These are phyloP conservation scores for Helarctos malayanus DNA, from an alignment of 2,797 vertebrate species.

Conservation along the genomic window DNA sequence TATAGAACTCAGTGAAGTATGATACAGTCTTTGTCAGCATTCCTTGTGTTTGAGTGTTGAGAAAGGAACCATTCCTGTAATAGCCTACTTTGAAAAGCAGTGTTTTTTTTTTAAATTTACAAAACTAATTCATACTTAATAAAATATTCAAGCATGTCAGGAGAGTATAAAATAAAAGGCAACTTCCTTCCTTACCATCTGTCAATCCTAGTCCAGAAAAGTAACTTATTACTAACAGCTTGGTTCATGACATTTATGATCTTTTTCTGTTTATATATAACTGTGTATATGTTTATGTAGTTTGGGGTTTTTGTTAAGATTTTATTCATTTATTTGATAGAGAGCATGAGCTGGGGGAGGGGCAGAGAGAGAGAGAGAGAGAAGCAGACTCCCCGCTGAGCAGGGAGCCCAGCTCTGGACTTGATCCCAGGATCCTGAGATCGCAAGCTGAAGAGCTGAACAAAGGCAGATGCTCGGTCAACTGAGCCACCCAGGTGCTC, in stretches of 20 bases:
- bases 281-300: not conserved
- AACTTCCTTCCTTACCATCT: not conserved
- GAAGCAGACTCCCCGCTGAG: too few species aligned
- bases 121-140: not conserved
- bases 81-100: not conserved
- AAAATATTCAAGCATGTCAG: conserved; percentile 28
- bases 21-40: not conserved
- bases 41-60: not conserved
- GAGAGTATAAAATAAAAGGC: not conserved
- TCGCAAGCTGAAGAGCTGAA: too few species aligned
- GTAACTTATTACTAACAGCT: not conserved
- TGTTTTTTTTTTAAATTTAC: not conserved
- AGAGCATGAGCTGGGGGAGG: too few species aligned
- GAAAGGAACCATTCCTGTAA: not conserved
- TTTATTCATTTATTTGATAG: too few species aligned
- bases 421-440: too few species aligned
- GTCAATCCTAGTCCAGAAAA: not conserved
- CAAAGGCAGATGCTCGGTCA: too few species aligned
- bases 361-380: too few species aligned
- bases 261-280: not conserved
- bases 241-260: not conserved
- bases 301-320: not conserved
- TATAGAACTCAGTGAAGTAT: not conserved
- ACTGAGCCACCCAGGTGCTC: too few species aligned
- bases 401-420: too few species aligned